A percentile compares a stretch with the other conserved stretches of the same genome.
phyloP scores from a whole-genome alignment of 2,888 invertebrate species.

The Cabera pusaria region DNA sequence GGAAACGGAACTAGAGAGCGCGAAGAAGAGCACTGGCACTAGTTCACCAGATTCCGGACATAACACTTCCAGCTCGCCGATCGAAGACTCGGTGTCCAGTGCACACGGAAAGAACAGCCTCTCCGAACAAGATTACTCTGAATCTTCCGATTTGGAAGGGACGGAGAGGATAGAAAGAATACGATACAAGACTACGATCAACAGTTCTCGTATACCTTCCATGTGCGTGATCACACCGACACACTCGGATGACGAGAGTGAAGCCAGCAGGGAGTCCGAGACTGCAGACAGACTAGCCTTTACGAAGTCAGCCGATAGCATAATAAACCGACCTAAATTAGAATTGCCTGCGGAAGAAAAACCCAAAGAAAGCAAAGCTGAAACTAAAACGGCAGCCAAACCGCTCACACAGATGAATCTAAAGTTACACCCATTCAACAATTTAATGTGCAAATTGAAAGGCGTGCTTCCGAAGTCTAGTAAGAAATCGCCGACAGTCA shows the following conservation, averaged over 20 bases:
- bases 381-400: constrained; percentile 45
- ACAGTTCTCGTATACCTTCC: constrained; percentile 94
- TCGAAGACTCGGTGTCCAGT: constrained; percentile 88
- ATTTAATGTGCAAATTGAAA: constrained; percentile 88
- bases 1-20: constrained; percentile 69
- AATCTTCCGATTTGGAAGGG: constrained; percentile 94
- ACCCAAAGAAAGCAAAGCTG: constrained; percentile 53
- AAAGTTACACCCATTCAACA: constrained; percentile 86
- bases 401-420: constrained; percentile 53
- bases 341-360: constrained; percentile 65
- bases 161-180: constrained; percentile 93
- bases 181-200: constrained; percentile 93
- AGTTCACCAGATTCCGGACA: constrained; percentile 91
- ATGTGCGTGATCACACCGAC: constrained; percentile 96
- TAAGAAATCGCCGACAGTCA: constrained; percentile 76
- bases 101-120: constrained; percentile 87
- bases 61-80: constrained; percentile 91
- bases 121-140: constrained; percentile 92
- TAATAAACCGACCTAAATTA: constrained; percentile 61
- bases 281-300: constrained; percentile 27
- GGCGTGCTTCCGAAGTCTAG: constrained; percentile 83
- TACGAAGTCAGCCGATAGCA: constrained; percentile 32
- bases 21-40: constrained; percentile 85
- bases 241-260: constrained; percentile 93
- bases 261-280: constrained; percentile 63